These are phyloP conservation scores for Ciconia stormi DNA, from an alignment of 2,113 vertebrate species.

Conservation along the genomic window DNA sequence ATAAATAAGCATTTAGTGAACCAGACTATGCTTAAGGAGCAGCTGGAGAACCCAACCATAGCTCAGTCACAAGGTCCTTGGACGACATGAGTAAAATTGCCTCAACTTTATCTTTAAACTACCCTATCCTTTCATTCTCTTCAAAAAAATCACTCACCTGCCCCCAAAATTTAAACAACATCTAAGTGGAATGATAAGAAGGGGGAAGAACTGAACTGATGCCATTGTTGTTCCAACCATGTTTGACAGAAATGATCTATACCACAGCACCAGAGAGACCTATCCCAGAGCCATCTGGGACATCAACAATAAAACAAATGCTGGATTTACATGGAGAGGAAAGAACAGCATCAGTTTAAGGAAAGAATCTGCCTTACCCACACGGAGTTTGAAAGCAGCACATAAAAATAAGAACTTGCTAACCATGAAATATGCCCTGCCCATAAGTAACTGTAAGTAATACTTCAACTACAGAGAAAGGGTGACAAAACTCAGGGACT, in stretches of 20 bases:
- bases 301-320: not conserved
- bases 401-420: not conserved
- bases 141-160: not conserved
- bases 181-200: not conserved
- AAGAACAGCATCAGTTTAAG: not conserved
- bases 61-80: not conserved
- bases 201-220: not conserved
- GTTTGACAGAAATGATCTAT: not conserved
- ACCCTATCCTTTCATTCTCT: not conserved
- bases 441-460: not conserved
- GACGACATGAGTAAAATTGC: not conserved
- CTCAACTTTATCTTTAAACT: not conserved
- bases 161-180: not conserved
- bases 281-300: not conserved
- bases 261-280: not conserved
- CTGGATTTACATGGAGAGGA: not conserved
- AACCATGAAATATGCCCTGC: not conserved
- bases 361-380: not conserved
- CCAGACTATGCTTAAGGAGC: not conserved
- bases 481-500: not conserved
- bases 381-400: not conserved
- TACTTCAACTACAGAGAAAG: not conserved
- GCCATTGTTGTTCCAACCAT: not conserved
- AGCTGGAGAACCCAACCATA: not conserved
- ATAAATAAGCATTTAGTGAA: not conserved